Base-by-base conservation (phyloP, 1,140 invertebrate species). In the Anoplophora glabripennis region DNA sequence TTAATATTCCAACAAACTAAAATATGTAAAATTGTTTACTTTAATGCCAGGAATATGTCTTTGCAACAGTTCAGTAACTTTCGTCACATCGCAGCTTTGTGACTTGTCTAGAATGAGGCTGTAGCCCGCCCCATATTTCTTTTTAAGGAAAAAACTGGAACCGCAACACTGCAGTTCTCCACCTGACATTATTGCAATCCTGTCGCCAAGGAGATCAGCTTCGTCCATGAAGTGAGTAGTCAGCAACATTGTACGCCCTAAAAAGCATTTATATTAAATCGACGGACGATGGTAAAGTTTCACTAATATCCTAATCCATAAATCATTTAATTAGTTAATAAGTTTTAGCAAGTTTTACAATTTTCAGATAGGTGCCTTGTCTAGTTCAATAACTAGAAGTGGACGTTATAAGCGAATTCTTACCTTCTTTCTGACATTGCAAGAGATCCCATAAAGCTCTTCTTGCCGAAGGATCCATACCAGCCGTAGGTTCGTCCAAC, bases 201-300 rank as follows among this genome's bases (percentile, higher is more conserved):
- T 81, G 78, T 98, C 94, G 0, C 94, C 95, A 1, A 98, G 80
- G 34, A 93, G 83, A 79, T 99, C 95, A 38, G 95, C 95, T 79
- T 98, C 96, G 75, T 98, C 95, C 94, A 98, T 98, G 75, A 94
- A 96, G 77, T 98, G 96, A 9, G 96, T 99, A n/a, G 93, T 93
- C 44, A 98, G 80, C 1, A 98, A 75, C 55, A 98, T 86, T 4
- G 94, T 96, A 37, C 83, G 76, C 0, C 76, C 76, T 15, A 70
- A 38, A 61, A 51, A 51, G 45, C 4, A 55, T 0, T 42, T 15
- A 15, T 15, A 0, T 12, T 17, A 40, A 14, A 11, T 12, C 1
- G 1, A 14, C 3, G 17, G 41, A 42, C 12, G 10, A 42, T 15
- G 14, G 10, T 40, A 11, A 14, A 11, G 15, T 11, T 11, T 7